Evolutionary conservation across 2,888 invertebrate genomes (phyloP), one percentile per base, ranked within the genome.

Genomic region (Cylloceria caligata): DNA sequence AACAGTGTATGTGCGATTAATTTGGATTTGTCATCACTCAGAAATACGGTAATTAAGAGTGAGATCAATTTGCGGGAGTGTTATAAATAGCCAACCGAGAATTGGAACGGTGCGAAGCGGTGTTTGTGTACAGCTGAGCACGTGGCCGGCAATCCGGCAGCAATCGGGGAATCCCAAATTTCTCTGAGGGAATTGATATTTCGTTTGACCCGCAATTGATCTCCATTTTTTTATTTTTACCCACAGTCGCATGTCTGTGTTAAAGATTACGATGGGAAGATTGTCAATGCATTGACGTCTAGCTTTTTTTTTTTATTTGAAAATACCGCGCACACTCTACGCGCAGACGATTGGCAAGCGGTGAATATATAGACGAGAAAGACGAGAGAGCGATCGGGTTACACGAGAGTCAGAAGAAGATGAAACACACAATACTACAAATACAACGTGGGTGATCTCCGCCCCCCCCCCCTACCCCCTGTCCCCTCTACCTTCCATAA

Each of bases 21-120:
- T n/a, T 60, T 57, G n/a, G 19, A 27, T 19, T 19, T 60, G 30
- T 60, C 27, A 24, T 45, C 55, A 13, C n/a, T 45, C 16, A 39
- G 19, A 34, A 30, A 57, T 19, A 45, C 30, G 71, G 34, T 60
- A 60, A 60, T 72, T 30, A 6, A 42, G 6, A 52, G 49, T 68
- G 27, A 27, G 16, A 11, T 39, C 21, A 13, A 27, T 36, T 52
- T 55, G n/a, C 24, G 5, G 16, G 5, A 13, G 30, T 68, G 13
- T 13, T 77, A 77, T 77, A 47, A 73, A 69, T 77, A 77, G 77
- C 16, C 39, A 9, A 36, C 24, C 42, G 57, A 39, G 64, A 42
- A 39, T 39, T 39, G 62, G 62, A 62, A 62, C 13, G 39, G 6
- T 42, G 39, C 39, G 62, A 39, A 21, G 42, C 39, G 39, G 36